Base-by-base conservation (phyloP, 2,888 invertebrate species). In the Ochropleura leucogaster region DNA sequence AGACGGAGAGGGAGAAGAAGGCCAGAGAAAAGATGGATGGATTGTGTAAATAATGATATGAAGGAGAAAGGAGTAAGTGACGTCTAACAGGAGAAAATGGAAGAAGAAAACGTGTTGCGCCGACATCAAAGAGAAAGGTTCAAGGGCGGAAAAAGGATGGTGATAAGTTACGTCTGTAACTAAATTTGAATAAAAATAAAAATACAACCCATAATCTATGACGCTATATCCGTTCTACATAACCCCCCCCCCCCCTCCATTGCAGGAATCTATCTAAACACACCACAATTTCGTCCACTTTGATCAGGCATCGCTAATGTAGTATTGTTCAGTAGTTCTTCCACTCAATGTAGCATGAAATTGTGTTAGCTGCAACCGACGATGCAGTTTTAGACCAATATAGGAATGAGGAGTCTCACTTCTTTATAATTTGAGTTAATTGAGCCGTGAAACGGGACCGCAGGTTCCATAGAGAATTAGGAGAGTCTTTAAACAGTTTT, bases 281-380 rank as follows among this genome's bases (percentile, higher is more conserved):
- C 46, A 62, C 18, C 20, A 70, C 55, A 72, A 67, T 74, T 76
- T 49, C n/a, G 72, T 72, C 53, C 68, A 68, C 76, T 80, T 83
- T 80, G 85, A 87, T 85, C 76, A 59, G 9, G 18, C 46, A 44
- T 62, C 67, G 67, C 49, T 69, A 71, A 70, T 78, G 16, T 16
- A 47, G 16, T 40, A 20, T 42, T 64, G 75, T 77, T 78, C 80
- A 85, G 55, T 75, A 86, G 80, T 89, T 90, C 84, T 77, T 86
- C 76, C 76, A 86, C 88, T 89, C 76, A 59, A 74, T 67, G 67
- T 75, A 87, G 88, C 83, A 77, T 75, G 85, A 86, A 89, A 93
- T 90, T 81, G 69, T 65, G 82, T 84, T 84, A 88, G 79, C 59
- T 89, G 87, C 89, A 85, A 3, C 42, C 30, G 60, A 64, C 68